Base-by-base conservation (phyloP, 2,797 vertebrate species). In the Heterohyrax brucei region DNA sequence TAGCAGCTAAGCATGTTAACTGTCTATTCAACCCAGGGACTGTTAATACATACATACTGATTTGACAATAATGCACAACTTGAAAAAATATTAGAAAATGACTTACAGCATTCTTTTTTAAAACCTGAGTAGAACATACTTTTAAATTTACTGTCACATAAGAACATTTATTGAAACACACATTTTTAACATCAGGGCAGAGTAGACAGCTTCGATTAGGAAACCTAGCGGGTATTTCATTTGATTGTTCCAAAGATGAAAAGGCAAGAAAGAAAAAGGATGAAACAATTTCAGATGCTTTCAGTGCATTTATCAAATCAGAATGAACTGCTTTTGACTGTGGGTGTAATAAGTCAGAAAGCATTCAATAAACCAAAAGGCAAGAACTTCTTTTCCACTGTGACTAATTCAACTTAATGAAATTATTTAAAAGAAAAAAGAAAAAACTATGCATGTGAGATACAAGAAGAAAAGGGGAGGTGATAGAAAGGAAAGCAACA, bases 221-320 rank as follows among this genome's bases (percentile, higher is more conserved):
- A 96, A 98, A 97, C 96, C 98, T 98, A 97, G 96, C 95, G 97
- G 93, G 98, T 97, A 93, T 94, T 98, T 98, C 97, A 98, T 98
- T 97, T 98, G 98, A 98, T 98, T 98, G 97, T 97, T 97, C 97
- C 95, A 96, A 97, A 98, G 96, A 98, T 98, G 97, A 98, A 98
- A 98, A 98, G 89, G 95, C 90, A 98, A 98, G 95, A 75, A 97
- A 98, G 96, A 91, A 96, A 98, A 97, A 92, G 91, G 96, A 97
- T 97, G 93, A 97, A 98, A 97, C 97, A 98, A 98, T 98, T 98
- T 95, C 96, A 97, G 96, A 97, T 98, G 97, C 97, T 98, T 98
- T 97, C 86, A 98, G 91, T 56, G 87, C 96, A 98, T 98, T 98
- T 98, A 98, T 98, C 98, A 98, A 97, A 96, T 96, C 96, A 92